Conservation (phyloP, 2,888 invertebrate genomes). For the Agyllia agylla region DNA sequence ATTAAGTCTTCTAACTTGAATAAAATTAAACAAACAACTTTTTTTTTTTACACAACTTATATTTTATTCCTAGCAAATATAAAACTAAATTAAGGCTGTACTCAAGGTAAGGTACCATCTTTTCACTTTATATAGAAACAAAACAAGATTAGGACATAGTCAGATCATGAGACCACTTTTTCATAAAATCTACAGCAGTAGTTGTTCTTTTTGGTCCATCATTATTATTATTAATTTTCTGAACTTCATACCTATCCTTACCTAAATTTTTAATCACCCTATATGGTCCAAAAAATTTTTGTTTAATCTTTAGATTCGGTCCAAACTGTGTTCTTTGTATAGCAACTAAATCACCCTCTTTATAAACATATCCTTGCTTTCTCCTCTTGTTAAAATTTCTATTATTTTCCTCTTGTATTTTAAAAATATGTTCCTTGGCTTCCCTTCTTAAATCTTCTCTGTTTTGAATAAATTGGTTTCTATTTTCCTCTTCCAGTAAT, state of each 20-base stretch:
- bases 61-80: neutral
- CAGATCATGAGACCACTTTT: neutral
- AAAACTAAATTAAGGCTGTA: neutral
- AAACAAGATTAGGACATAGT: neutral
- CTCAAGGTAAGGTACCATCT: neutral
- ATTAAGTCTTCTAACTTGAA: neutral
- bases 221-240: neutral
- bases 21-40: neutral
- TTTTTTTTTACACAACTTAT: neutral
- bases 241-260: neutral
- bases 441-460: neutral
- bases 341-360: neutral
- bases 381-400: neutral
- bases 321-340: neutral
- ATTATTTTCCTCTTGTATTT: neutral
- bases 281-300: neutral
- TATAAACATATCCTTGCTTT: neutral
- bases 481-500: neutral
- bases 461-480: neutral
- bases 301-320: neutral
- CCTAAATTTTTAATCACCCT: neutral
- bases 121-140: neutral
- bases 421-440: neutral
- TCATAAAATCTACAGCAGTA: constrained; percentile 14
- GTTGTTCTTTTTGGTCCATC: neutral